Evolutionary conservation across 2,113 vertebrate genomes (phyloP).

Genomic region (Corapipo altera): DNA sequence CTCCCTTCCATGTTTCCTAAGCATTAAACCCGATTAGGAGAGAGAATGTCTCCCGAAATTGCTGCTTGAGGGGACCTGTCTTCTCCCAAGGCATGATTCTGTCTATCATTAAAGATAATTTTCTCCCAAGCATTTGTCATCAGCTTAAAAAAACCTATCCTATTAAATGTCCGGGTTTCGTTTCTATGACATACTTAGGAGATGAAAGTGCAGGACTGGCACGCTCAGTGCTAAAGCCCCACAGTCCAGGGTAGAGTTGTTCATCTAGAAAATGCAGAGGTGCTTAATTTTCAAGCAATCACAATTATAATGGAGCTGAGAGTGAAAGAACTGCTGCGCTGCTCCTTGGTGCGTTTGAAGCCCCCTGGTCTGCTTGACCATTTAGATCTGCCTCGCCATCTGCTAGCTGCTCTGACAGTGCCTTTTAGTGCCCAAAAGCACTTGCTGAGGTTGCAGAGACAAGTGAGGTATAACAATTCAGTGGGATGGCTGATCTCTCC

Average conservation of each 20-base stretch:
- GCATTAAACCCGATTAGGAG: neutral
- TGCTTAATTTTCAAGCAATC: neutral
- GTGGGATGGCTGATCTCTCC: neutral
- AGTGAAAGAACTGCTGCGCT: neutral
- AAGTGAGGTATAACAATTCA: neutral
- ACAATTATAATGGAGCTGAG: neutral
- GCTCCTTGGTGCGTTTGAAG: rapidly evolving
- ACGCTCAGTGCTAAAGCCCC: neutral
- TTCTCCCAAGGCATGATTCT: neutral
- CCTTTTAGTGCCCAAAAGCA: neutral
- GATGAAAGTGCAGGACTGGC: neutral
- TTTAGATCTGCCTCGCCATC: neutral
- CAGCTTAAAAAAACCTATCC: neutral
- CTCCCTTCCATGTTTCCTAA: neutral
- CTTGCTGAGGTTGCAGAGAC: neutral
- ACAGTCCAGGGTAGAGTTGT: neutral
- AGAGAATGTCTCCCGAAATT: neutral
- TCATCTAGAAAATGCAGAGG: neutral
- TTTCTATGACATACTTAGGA: neutral
- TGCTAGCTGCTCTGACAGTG: neutral
- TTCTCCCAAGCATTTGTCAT: neutral
- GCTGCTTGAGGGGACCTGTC: neutral
- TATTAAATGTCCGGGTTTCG: neutral
- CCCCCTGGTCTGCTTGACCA: neutral
- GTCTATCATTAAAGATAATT: neutral